A percentile compares a stretch with the other conserved stretches of the same genome.
Conservation (phyloP, 2,797 vertebrate species). For the Gouania willdenowi region DNA sequence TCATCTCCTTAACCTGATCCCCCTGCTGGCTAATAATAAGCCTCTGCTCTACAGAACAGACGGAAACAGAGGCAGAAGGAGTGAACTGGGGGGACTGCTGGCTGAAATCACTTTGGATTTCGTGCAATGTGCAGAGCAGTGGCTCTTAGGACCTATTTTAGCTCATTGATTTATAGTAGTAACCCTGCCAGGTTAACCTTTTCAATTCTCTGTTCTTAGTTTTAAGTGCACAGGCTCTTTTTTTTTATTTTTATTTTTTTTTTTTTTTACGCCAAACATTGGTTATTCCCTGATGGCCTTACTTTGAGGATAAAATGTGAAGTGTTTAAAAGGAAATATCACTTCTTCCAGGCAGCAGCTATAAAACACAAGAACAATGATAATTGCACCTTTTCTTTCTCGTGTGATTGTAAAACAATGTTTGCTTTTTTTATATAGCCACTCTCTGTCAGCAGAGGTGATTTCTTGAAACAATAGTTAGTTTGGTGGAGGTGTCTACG, state of each 20-base stretch:
- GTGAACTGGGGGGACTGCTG: slow-evolving; percentile 17
- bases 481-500: no score
- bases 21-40: slow-evolving; percentile 46
- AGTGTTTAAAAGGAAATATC: no score
- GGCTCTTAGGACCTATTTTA: slow-evolving; percentile 26
- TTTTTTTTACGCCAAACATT: background rate
- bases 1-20: slow-evolving; percentile 44
- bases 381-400: no score
- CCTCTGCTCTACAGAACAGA: slow-evolving; percentile 19
- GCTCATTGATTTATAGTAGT: slow-evolving; percentile 28
- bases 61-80: slow-evolving; percentile 30
- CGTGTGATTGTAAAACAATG: no score
- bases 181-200: slow-evolving; percentile 6
- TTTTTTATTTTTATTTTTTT: slow-evolving; percentile 15
- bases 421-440: no score
- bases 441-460: no score
- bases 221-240: no score
- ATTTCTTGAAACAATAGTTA: no score
- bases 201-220: slow-evolving; percentile 5
- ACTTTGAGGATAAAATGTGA: background rate
- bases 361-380: no score
- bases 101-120: slow-evolving; percentile 44
- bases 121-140: slow-evolving; percentile 22
- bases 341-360: no score
- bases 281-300: background rate